phyloP scores from a whole-genome alignment of 1,140 invertebrate genomes.

The Eupristina koningsbergeri region DNA sequence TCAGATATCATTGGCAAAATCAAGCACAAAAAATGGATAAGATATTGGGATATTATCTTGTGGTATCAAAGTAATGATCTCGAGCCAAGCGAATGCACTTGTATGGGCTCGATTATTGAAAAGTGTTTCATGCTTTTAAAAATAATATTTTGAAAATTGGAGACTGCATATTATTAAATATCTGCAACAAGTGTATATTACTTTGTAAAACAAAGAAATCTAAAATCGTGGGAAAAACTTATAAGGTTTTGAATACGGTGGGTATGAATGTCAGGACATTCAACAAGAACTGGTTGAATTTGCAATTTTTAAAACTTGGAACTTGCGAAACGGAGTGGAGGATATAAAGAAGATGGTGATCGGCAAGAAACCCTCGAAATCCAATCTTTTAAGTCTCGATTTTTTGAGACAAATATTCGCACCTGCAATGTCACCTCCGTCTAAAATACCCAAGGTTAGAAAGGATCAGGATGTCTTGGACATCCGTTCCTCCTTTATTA shows the following conservation, averaged over 20 bases:
- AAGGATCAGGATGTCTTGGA: not conserved
- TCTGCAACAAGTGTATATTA: no score
- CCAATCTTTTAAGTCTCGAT: not conserved
- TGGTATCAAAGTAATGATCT: no score
- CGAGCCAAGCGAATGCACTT: no score
- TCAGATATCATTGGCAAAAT: no score
- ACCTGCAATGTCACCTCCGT: not conserved
- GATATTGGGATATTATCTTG: no score
- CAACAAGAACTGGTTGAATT: not conserved
- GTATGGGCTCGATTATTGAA: no score
- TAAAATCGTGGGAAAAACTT: not conserved
- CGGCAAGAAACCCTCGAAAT: not conserved
- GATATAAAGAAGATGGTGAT: not conserved
- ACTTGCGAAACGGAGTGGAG: not conserved
- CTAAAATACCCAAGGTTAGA: not conserved
- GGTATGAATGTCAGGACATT: not conserved
- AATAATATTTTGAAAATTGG: no score
- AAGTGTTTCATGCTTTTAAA: no score
- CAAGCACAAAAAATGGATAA: no score
- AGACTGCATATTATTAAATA: no score
- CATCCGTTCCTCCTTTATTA: not conserved
- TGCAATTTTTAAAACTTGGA: no score
- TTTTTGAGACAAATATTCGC: not conserved
- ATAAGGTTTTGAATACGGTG: not conserved
- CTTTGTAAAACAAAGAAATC: no score